Conservation (phyloP, 2,888 invertebrate genomes). For the Rutpela maculata region DNA sequence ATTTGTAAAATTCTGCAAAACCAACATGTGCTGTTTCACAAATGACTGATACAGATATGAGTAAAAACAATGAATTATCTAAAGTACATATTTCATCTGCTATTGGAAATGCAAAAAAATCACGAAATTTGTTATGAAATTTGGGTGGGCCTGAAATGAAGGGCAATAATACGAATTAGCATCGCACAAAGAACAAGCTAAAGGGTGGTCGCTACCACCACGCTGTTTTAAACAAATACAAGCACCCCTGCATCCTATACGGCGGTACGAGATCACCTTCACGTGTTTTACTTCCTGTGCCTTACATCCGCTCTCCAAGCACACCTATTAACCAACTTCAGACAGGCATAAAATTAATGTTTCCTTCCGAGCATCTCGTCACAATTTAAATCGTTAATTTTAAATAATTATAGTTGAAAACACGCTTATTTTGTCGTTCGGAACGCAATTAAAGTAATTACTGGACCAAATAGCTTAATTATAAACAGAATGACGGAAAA, state of each 20-base stretch:
- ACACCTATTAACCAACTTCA: not conserved
- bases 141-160: not conserved
- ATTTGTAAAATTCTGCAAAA: too few species aligned
- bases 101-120: too few species aligned
- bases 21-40: too few species aligned
- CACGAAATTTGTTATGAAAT: not conserved
- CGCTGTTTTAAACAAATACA: not conserved
- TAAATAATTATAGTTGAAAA: not conserved
- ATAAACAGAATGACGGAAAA: not conserved
- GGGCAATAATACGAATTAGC: not conserved
- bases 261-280: constrained; percentile 14
- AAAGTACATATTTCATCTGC: too few species aligned
- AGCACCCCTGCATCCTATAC: constrained; percentile 10
- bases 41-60: too few species aligned
- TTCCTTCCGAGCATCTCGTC: not conserved
- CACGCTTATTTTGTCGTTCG: not conserved
- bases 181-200: not conserved
- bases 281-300: constrained; percentile 28
- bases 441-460: constrained; percentile 2
- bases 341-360: constrained; percentile 7
- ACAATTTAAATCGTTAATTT: not conserved
- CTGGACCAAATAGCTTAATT: constrained; percentile 3
- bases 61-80: too few species aligned
- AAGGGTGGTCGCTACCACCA: constrained; percentile 2
- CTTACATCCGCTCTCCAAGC: constrained; percentile 17